These are phyloP conservation scores for Pygoscelis adeliae DNA, from an alignment of 2,113 vertebrate species.

Conservation along the genomic window DNA sequence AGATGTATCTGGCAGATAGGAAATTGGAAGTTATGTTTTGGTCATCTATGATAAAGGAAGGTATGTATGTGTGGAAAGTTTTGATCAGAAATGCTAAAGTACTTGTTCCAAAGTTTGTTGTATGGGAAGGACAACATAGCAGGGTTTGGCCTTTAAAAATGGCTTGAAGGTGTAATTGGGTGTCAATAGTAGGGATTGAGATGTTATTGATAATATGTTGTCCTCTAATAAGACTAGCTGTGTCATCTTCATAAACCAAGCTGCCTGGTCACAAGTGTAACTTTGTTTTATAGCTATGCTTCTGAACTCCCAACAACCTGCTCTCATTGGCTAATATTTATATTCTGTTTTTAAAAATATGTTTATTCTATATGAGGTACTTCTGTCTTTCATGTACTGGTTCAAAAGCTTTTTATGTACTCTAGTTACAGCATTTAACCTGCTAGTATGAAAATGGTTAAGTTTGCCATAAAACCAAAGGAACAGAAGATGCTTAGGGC, in stretches of 20 bases:
- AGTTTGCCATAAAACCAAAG: background rate
- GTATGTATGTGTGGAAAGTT: rapidly evolving
- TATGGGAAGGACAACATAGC: background rate
- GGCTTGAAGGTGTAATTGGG: background rate
- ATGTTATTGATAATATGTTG: background rate
- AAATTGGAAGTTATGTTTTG: background rate
- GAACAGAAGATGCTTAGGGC: background rate
- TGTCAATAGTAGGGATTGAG: background rate
- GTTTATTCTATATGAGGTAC: background rate
- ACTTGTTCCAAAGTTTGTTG: background rate
- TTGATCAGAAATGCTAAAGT: background rate
- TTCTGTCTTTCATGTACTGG: background rate
- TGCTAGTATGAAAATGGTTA: background rate
- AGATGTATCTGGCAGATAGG: background rate
- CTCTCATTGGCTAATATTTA: background rate
- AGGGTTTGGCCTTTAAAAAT: background rate
- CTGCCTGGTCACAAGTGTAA: background rate
- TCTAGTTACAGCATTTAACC: background rate
- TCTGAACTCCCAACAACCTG: background rate
- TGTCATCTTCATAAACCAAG: background rate
- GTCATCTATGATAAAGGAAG: background rate
- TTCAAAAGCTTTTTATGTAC: background rate
- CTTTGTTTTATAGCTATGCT: background rate
- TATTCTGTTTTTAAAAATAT: background rate
- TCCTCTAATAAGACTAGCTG: background rate